Evolutionary conservation across 2,797 vertebrate species (phyloP).

Genomic region (Semotilus atromaculatus): DNA sequence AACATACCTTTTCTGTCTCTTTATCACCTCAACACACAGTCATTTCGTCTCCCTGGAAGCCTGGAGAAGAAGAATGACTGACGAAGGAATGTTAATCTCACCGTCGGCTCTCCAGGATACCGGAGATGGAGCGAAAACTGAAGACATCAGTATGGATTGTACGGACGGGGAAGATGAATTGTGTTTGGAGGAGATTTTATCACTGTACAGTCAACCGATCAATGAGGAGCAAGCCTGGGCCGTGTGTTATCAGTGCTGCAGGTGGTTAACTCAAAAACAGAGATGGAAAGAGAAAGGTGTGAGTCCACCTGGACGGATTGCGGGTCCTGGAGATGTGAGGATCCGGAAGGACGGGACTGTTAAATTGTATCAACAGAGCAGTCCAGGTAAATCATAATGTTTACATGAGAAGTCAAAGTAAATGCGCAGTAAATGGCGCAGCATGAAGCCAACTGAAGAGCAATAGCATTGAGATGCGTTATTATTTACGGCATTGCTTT

Average conservation of each 20-base stretch:
- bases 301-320: constrained; percentile 66
- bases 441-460: neutral
- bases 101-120: constrained; percentile 65
- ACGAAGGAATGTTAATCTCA: constrained; percentile 70
- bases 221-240: constrained; percentile 99
- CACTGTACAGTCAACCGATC: constrained; percentile 92
- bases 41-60: constrained; percentile 22
- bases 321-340: constrained; percentile 82
- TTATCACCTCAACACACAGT: neutral
- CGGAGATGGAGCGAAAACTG: constrained; percentile 62
- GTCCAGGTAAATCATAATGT: constrained; percentile 70
- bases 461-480: neutral
- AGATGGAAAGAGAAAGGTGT: constrained; percentile 64
- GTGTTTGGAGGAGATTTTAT: constrained; percentile 88
- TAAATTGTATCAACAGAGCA: constrained; percentile 65
- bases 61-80: constrained; percentile 70
- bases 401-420: neutral
- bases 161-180: constrained; percentile 78
- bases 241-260: constrained; percentile 93
- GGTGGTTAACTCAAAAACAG: constrained; percentile 74
- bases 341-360: constrained; percentile 88
- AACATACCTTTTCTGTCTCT: constrained; percentile 17
- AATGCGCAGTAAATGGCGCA: constrained; percentile 15
- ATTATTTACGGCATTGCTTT: neutral
- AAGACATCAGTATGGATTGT: constrained; percentile 71